Evolutionary conservation across 2,888 invertebrate species (phyloP), one percentile per base, ranked within the genome.

Genomic region (Leucophora obtusa): DNA sequence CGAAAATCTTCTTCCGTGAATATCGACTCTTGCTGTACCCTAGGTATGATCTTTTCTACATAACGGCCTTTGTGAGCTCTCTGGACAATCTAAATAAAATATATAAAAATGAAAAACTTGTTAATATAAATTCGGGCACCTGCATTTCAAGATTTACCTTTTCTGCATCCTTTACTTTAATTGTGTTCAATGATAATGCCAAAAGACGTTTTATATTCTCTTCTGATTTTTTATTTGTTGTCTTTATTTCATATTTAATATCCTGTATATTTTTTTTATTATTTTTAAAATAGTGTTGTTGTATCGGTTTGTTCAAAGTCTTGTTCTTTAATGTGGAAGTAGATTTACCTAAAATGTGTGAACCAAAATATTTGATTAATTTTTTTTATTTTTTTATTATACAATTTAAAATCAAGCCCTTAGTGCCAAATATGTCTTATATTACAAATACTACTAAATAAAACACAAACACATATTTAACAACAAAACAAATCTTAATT

Each of bases 1-100:
- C 72, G 72, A 53, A 84, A 84, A 33, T 84, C 84, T 75, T 84
- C 83, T 11, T 84, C 84, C 1, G 83, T 83, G 24, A 84, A 84
- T 47, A 84, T 83, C 2, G 84, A 84, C 53, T 83, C 79, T 10
- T 79, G 73, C 38, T 72, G 47, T 33, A 81, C 80, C 54, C 73
- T 47, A 1, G 80, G 82, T 51, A 82, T 75, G 15, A 65, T 54
- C 33, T 69, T 65, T 24, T 83, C 54, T 2, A 75, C 51, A 43
- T 74, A 77, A 14, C 78, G 77, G n/a, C 82, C 82, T 62, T 74
- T 83, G 33, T 82, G 83, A 1, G 77, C 82, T 14, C 82, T 75
- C 54, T 82, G 66, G 9, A 83, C 70, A 65, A 84, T 83, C 84
- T 84, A 47, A 8, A 60, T 74, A 71, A 54, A 47, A 14, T 35